phyloP scores from a whole-genome alignment of 1,140 invertebrate species.

The Drosophila orena region DNA sequence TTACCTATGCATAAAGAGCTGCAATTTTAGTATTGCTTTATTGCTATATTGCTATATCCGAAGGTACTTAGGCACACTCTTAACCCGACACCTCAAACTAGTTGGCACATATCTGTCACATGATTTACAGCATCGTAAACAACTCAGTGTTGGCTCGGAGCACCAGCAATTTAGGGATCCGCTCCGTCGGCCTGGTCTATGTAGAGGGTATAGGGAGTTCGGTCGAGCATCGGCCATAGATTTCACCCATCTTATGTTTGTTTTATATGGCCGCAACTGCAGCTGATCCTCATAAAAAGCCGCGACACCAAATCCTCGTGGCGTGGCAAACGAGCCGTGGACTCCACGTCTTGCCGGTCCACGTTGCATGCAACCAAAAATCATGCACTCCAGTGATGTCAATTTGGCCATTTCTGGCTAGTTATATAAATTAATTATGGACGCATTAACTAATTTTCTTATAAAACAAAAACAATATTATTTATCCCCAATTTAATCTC shows the following conservation, averaged over 20 bases:
- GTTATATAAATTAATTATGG: too few relatives aligned
- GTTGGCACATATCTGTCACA: constrained; percentile 40
- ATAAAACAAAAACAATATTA: too few relatives aligned
- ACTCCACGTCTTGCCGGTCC: constrained; percentile 40
- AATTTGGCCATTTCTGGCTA: not conserved
- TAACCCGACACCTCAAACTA: constrained; percentile 27
- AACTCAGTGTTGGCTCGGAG: constrained; percentile 19
- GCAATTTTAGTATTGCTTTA: not conserved
- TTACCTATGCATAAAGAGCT: not conserved
- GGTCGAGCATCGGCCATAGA: constrained; percentile 22
- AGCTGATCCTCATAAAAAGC: constrained; percentile 82
- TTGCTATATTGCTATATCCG: constrained; percentile 7
- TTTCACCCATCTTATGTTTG: constrained; percentile 56
- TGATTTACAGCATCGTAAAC: constrained; percentile 44
- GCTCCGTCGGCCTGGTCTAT: constrained; percentile 1
- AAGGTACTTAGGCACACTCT: constrained; percentile 6
- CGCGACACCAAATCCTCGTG: constrained; percentile 79
- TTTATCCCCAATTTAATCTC: too few relatives aligned
- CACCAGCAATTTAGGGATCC: constrained; percentile 11
- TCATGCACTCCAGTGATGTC: constrained; percentile 4
- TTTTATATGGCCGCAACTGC: constrained; percentile 79
- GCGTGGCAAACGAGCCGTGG: constrained; percentile 78
- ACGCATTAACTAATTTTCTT: too few relatives aligned
- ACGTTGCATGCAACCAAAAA: constrained; percentile 64
- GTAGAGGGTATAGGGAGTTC: constrained; percentile 56